Conservation (phyloP, 2,888 invertebrate species). For the Xanthostigma xanthostigma region DNA sequence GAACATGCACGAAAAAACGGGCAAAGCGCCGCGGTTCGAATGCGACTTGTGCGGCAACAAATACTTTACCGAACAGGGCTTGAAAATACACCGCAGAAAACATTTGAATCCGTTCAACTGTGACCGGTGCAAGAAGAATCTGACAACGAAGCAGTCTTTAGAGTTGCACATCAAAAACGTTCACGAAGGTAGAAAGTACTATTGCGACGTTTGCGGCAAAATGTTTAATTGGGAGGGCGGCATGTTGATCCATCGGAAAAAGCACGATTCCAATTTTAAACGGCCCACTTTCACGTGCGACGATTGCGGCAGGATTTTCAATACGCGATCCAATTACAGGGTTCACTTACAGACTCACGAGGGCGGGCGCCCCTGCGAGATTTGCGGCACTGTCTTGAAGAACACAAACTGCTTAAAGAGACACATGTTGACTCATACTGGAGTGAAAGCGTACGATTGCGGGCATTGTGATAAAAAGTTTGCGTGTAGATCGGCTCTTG, state of each 20-base stretch:
- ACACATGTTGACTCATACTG: constrained; percentile 5
- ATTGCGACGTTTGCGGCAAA: background rate
- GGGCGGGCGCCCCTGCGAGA: constrained; percentile 10
- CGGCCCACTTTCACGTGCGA: constrained; percentile 8
- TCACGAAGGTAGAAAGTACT: background rate
- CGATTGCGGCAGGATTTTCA: constrained; percentile 16
- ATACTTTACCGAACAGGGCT: background rate
- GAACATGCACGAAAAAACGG: too few relatives aligned
- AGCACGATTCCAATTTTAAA: constrained; percentile 1
- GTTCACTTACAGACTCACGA: constrained; percentile 21
- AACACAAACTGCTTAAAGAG: background rate
- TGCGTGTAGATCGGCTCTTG: constrained; percentile 2
- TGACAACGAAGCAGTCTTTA: background rate
- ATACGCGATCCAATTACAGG: constrained; percentile 15
- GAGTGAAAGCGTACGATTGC: background rate
- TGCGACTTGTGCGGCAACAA: background rate
- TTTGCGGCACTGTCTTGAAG: background rate
- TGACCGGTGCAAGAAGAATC: background rate
- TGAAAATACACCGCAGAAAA: background rate
- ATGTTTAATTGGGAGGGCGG: background rate
- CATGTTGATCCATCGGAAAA: background rate
- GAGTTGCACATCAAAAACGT: background rate
- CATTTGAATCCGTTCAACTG: background rate
- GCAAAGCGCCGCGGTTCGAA: background rate
- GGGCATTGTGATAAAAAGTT: background rate